Evolutionary conservation across 1,140 invertebrate species (phyloP), one percentile per base, ranked within the genome.

Genomic region (Lordiphosa stackelbergi): DNA sequence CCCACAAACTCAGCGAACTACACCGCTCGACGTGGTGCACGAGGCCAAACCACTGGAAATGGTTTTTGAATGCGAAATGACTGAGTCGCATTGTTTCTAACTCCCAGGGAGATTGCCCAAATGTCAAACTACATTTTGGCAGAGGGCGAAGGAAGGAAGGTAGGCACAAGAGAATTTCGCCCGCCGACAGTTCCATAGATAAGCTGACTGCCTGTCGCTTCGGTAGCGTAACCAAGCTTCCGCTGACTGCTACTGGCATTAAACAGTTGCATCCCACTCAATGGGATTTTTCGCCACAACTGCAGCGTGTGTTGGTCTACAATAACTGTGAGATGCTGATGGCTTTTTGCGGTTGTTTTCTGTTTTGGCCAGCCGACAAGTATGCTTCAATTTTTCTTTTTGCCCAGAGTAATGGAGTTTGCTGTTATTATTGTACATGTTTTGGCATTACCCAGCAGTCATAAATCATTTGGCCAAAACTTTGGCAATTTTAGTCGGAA

Each of bases 41-140:
- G 55, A 35, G 36, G 49, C 41, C 38, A 41, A 55, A 38, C 36
- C 37, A 43, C 43, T 53, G 40, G 59, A 56, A 46, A 64, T 65
- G 68, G 68, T 56, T 74, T 61, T 62, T 81, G 74, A 74, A 81
- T 79, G 60, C 54, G 49, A 78, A 78, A 69, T 73, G 61, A 52
- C 34, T 59, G 46, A 60, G 71, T 43, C 13, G 51, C 35, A 53
- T 63, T 68, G 34, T 63, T 56, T 58, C 53, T 52, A 5, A 10
- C 63, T 81, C 48, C 24, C 11, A 46, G 57, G 52, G 54, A 46
- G 51, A 47, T 70, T 51, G 71, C 54, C 66, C 55, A 81, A 79
- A 79, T 79, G 74, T 71, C 75, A 73, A 49, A 65, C 55, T 56
- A 28, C 66, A 55, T 56, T 63, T 56, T 48, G 41, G 49, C 31